A percentile compares a stretch with the other conserved stretches of the same genome.
phyloP scores from a whole-genome alignment of 1,140 invertebrate genomes.

The Neodiprion pinetum region DNA sequence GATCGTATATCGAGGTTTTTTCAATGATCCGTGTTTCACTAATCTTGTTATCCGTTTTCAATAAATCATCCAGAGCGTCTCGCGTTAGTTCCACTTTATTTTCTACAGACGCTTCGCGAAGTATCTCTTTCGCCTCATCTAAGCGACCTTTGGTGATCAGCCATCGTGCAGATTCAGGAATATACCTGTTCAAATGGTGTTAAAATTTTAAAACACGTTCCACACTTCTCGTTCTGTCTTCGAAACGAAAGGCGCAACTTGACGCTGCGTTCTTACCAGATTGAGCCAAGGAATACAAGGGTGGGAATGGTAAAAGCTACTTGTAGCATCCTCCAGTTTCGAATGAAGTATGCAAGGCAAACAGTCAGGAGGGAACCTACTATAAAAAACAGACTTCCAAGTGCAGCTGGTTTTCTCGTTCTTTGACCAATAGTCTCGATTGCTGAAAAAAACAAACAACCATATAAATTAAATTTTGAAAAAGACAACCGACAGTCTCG shows the following conservation, averaged over 20 bases:
- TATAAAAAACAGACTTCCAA: conserved; percentile 80
- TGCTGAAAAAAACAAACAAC: conserved; percentile 61
- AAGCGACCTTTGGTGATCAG: conserved; percentile 76
- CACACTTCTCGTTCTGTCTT: background rate
- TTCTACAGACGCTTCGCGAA: conserved; percentile 73
- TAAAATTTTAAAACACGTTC: background rate
- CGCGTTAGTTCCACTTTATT: conserved; percentile 69
- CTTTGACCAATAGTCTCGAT: conserved; percentile 83
- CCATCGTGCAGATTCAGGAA: conserved; percentile 86
- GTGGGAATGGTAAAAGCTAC: conserved; percentile 76
- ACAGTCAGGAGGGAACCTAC: conserved; percentile 77
- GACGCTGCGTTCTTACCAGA: conserved; percentile 68
- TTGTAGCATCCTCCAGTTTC: conserved; percentile 78
- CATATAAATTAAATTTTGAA: conserved; percentile 4
- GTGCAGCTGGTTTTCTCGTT: conserved; percentile 76
- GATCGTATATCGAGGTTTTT: conserved; percentile 69
- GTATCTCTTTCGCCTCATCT: conserved; percentile 72
- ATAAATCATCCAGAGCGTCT: conserved; percentile 64
- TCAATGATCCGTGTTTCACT: conserved; percentile 50
- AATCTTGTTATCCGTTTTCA: conserved; percentile 55
- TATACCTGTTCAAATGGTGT: conserved; percentile 65
- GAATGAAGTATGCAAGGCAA: conserved; percentile 74
- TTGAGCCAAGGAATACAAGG: conserved; percentile 75
- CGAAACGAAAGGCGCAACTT: no score
- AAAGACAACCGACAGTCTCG: background rate